A percentile compares a stretch with the other conserved stretches of the same genome.
Conservation (phyloP, 2,113 vertebrate genomes). For the Varanus salvator region DNA sequence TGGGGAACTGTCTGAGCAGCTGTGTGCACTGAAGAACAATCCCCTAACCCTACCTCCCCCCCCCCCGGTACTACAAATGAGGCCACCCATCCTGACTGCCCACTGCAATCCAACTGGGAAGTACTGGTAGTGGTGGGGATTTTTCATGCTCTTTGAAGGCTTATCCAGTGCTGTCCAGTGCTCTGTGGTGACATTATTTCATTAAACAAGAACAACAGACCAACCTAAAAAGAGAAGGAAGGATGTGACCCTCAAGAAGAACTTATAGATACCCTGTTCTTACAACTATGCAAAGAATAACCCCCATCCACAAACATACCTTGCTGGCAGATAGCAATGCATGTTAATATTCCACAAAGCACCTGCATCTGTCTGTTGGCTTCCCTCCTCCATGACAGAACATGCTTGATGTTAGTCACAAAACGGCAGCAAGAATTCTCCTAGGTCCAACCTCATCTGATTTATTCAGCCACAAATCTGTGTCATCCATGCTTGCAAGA, state of each 20-base stretch:
- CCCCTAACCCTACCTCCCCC: no score
- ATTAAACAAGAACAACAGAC: neutral
- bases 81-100: neutral
- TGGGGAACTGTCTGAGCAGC: no score
- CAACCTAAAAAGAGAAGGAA: neutral
- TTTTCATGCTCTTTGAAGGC: neutral
- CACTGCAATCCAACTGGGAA: neutral
- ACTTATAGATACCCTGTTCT: neutral
- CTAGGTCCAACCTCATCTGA: no score
- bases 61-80: neutral
- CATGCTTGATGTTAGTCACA: neutral
- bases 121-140: neutral
- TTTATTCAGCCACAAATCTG: neutral
- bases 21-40: no score
- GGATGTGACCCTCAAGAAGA: neutral
- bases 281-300: neutral
- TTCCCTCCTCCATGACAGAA: neutral
- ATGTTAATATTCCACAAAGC: neutral
- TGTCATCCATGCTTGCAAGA: neutral
- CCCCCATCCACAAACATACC: neutral
- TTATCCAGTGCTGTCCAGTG: neutral
- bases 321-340: neutral
- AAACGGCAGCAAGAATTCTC: neutral
- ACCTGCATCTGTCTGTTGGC: neutral
- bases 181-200: no score